Conservation (phyloP, 2,888 invertebrate species). For the Gari tellinella region DNA sequence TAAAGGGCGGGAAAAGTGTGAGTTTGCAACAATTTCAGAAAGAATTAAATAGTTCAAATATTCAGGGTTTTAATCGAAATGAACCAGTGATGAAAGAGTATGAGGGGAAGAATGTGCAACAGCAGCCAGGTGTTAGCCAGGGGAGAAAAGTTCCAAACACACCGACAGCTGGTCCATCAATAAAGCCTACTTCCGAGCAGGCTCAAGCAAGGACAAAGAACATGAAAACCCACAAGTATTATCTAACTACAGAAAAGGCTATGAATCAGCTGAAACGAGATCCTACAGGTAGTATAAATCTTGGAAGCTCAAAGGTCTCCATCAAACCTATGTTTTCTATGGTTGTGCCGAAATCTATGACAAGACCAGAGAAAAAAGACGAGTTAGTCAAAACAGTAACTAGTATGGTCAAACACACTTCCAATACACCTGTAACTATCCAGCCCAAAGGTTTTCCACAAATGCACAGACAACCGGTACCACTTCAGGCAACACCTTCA, state of each 20-base stretch:
- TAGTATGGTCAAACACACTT: slow-evolving; percentile 39
- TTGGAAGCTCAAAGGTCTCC: slow-evolving; percentile 24
- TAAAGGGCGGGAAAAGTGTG: slow-evolving; percentile 26
- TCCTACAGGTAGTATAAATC: slow-evolving; percentile 19
- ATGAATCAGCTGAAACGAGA: slow-evolving; percentile 26
- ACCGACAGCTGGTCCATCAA: too few species aligned
- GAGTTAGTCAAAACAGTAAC: slow-evolving; percentile 42
- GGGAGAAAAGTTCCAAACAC: too few species aligned
- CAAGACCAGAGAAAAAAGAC: slow-evolving; percentile 32
- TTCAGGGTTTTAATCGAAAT: too few species aligned
- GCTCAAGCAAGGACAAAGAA: background rate
- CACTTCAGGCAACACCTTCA: too few species aligned
- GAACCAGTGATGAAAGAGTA: too few species aligned
- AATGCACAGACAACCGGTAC: too few species aligned
- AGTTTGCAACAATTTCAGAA: slow-evolving; percentile 5
- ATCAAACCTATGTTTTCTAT: slow-evolving; percentile 54
- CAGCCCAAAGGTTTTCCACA: too few species aligned
- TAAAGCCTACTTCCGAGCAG: too few species aligned
- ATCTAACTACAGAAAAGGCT: slow-evolving; percentile 25
- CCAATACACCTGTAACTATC: background rate
- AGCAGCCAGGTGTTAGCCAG: too few species aligned
- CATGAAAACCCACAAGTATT: slow-evolving; percentile 21
- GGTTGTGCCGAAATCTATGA: slow-evolving; percentile 50
- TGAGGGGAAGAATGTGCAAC: too few species aligned
- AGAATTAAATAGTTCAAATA: too few species aligned